Conservation (phyloP, 2,797 vertebrate genomes). For the Scomberomorus guttatus region DNA sequence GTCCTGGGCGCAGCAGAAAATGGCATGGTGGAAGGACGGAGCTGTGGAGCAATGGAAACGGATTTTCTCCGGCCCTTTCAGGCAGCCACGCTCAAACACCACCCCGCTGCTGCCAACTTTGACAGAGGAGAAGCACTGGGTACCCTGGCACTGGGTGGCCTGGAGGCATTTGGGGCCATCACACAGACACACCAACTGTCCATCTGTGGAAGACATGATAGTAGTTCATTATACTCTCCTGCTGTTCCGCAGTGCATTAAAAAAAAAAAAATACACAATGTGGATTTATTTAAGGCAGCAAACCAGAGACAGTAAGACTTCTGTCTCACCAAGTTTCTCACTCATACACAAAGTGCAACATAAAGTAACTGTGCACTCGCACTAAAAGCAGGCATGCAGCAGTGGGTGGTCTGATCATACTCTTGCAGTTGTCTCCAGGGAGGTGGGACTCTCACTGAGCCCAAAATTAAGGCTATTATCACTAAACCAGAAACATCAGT, state of each 20-base stretch:
- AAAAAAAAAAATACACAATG: background rate
- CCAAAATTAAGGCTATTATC: background rate
- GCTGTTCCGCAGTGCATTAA: background rate
- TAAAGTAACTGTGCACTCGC: background rate
- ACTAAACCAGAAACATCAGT: too few species aligned
- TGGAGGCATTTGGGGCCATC: slow-evolving; percentile 79
- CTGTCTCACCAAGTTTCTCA: background rate
- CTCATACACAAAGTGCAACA: background rate
- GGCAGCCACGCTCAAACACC: slow-evolving; percentile 83
- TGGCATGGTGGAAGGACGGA: slow-evolving; percentile 75
- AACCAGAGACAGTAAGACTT: slow-evolving; percentile 9
- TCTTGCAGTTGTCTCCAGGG: background rate
- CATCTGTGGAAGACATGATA: slow-evolving; percentile 72
- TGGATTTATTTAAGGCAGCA: background rate
- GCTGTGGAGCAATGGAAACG: slow-evolving; percentile 81
- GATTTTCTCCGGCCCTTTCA: slow-evolving; percentile 76
- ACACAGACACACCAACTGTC: slow-evolving; percentile 83
- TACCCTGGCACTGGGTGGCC: slow-evolving; percentile 79
- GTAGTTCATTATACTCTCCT: background rate
- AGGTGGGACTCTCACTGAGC: background rate
- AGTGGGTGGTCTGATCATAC: background rate
- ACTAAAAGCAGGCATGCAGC: background rate
- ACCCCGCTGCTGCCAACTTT: slow-evolving; percentile 66
- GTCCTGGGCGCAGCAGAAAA: slow-evolving; percentile 83
- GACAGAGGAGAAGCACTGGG: slow-evolving; percentile 87